Conservation (phyloP, 2,888 invertebrate genomes). For the Cataglyphis albicans region DNA sequence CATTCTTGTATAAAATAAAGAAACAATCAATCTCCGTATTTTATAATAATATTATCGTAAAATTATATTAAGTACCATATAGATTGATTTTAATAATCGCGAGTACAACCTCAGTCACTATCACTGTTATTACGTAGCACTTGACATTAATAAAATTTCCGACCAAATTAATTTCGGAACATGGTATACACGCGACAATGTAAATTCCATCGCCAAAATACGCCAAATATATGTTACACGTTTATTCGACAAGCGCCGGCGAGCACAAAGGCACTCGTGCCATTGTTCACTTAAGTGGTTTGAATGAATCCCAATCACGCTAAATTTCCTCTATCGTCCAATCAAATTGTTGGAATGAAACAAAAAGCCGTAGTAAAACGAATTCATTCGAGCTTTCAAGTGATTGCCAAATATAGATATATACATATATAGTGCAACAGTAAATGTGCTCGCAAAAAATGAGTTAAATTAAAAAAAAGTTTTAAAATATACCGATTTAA, state of each 20-base stretch:
- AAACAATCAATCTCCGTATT: background rate
- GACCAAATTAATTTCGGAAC: constrained; percentile 39
- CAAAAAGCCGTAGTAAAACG: constrained; percentile 40
- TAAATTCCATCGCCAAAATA: constrained; percentile 45
- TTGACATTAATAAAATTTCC: constrained; percentile 46
- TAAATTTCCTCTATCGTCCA: constrained; percentile 45
- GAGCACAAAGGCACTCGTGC: constrained; percentile 46
- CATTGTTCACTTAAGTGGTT: constrained; percentile 55
- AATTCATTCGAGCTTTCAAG: constrained; percentile 6
- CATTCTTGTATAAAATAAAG: background rate
- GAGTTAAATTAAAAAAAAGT: background rate
- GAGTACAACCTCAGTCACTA: constrained; percentile 9
- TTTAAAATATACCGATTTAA: background rate
- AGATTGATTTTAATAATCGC: constrained; percentile 32
- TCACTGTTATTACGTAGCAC: background rate
- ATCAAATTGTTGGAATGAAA: constrained; percentile 44
- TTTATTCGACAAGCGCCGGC: constrained; percentile 40
- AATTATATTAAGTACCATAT: background rate
- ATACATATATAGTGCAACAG: background rate
- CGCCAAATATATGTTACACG: constrained; percentile 30
- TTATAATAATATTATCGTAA: background rate
- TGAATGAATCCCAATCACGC: constrained; percentile 49
- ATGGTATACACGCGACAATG: constrained; percentile 13
- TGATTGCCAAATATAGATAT: constrained; percentile 7
- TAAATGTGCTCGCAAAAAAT: background rate